Evolutionary conservation across 1,140 invertebrate species (phyloP).

Genomic region (Drosophila obscura): DNA sequence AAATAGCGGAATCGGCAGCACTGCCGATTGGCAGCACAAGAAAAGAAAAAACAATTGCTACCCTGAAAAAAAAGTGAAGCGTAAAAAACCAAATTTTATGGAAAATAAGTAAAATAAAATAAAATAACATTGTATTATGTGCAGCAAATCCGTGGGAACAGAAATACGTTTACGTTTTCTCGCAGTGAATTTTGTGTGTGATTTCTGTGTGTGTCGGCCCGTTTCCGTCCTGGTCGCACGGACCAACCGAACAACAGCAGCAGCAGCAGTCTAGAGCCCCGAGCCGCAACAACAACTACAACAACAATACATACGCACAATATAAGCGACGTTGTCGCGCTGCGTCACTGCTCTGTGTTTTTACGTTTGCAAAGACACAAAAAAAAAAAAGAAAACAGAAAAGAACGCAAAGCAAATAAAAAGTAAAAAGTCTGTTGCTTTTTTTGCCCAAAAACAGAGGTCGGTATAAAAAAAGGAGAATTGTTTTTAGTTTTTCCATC

Average conservation of each 20-base stretch:
- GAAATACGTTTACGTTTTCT: constrained; percentile 27
- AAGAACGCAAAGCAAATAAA: constrained; percentile 25
- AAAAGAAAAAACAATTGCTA: too few species aligned
- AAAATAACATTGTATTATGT: constrained; percentile 51
- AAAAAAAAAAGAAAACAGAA: constrained; percentile 56
- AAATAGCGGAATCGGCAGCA: too few species aligned
- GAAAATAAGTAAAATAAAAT: constrained; percentile 53
- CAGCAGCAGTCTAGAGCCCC: too few species aligned
- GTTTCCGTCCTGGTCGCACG: constrained; percentile 47
- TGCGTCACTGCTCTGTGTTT: constrained; percentile 54
- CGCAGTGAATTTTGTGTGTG: constrained; percentile 30
- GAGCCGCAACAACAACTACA: constrained; percentile 31
- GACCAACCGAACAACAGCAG: constrained; percentile 3
- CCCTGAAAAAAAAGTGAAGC: constrained; percentile 73
- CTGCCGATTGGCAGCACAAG: too few species aligned
- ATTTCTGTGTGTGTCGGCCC: constrained; percentile 34
- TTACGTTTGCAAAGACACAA: constrained; percentile 51
- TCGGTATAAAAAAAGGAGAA: constrained; percentile 49
- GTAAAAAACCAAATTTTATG: constrained; percentile 72
- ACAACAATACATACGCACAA: constrained; percentile 25
- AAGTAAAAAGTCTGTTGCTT: constrained; percentile 55
- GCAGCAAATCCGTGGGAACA: constrained; percentile 32
- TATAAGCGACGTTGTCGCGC: too few species aligned
- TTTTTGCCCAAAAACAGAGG: constrained; percentile 56
- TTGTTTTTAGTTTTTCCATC: constrained; percentile 19